Conservation (phyloP, 2,888 invertebrate species). For the Lomographa bimaculata region DNA sequence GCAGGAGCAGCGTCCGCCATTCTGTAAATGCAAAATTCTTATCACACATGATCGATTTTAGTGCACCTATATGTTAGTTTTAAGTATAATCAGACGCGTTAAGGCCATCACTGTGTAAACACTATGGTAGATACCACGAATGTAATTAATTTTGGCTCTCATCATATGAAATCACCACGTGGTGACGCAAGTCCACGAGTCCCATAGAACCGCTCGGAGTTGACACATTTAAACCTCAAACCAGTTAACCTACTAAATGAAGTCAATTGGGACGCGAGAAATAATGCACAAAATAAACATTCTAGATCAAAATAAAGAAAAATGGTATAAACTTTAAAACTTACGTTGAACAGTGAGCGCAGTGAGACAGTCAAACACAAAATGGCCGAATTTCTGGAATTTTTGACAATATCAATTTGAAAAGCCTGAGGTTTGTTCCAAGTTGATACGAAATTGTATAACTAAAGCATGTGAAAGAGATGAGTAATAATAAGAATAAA, state of each 20-base stretch:
- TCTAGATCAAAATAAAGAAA: slow-evolving; percentile 1
- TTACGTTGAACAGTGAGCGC: slow-evolving; percentile 77
- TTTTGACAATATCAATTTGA: not conserved
- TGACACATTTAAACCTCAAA: too few relatives aligned
- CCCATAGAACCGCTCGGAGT: too few relatives aligned
- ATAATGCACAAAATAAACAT: too few relatives aligned
- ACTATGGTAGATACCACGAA: slow-evolving; percentile 81
- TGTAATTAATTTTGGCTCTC: slow-evolving; percentile 64
- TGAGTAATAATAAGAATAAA: too few relatives aligned
- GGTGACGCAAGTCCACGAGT: slow-evolving; percentile 34
- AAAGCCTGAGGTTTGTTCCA: slow-evolving; percentile 7
- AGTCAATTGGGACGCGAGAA: too few relatives aligned
- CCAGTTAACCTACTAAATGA: too few relatives aligned
- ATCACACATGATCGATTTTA: too few relatives aligned
- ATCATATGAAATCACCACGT: slow-evolving; percentile 69
- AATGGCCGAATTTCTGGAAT: slow-evolving; percentile 59
- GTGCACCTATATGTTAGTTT: too few relatives aligned
- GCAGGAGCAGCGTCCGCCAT: slow-evolving; percentile 99
- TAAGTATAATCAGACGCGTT: slow-evolving; percentile 77
- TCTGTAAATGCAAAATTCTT: slow-evolving; percentile 76
- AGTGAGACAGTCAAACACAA: slow-evolving; percentile 70
- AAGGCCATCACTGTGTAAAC: slow-evolving; percentile 73
- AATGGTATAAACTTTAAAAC: slow-evolving; percentile 35
- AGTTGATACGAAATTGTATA: not conserved
- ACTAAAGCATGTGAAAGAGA: not conserved